These are phyloP conservation scores for Metellina segmentata DNA, from an alignment of 2,888 invertebrate species.

Conservation along the genomic window DNA sequence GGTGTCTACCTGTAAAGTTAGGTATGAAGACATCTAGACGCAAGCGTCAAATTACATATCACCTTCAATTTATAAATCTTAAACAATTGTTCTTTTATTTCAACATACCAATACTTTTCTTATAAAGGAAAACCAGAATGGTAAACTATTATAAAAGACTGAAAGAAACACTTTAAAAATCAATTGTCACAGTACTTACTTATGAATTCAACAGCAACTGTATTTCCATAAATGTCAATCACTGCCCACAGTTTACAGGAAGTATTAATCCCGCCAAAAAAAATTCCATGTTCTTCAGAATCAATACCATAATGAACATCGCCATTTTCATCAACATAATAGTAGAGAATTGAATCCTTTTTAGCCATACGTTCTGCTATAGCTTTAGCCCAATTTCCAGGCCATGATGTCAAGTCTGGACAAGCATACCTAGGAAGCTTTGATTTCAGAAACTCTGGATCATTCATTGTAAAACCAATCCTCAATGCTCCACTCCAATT, in stretches of 20 bases:
- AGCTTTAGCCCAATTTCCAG: constrained; percentile 99
- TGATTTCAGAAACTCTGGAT: constrained; percentile 78
- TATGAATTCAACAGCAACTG: constrained; percentile 95
- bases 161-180: too few species aligned
- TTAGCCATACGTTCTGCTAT: constrained; percentile 83
- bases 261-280: constrained; percentile 89
- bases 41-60: too few species aligned
- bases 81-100: too few species aligned
- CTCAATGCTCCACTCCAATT: constrained; percentile 98
- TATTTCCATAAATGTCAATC: constrained; percentile 98
- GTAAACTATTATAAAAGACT: too few species aligned
- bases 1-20: too few species aligned
- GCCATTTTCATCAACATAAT: constrained; percentile 94
- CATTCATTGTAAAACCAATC: constrained; percentile 84
- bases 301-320: constrained; percentile 98
- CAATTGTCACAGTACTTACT: constrained; percentile 77
- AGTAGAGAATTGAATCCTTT: constrained; percentile 92
- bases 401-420: constrained; percentile 97
- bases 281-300: constrained; percentile 96
- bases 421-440: constrained; percentile 97
- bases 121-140: too few species aligned
- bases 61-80: too few species aligned
- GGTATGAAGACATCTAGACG: too few species aligned
- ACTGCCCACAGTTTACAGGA: constrained; percentile 94
- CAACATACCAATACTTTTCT: too few species aligned